Evolutionary conservation across 2,888 invertebrate genomes (phyloP).

Genomic region (Morpho deidamia): DNA sequence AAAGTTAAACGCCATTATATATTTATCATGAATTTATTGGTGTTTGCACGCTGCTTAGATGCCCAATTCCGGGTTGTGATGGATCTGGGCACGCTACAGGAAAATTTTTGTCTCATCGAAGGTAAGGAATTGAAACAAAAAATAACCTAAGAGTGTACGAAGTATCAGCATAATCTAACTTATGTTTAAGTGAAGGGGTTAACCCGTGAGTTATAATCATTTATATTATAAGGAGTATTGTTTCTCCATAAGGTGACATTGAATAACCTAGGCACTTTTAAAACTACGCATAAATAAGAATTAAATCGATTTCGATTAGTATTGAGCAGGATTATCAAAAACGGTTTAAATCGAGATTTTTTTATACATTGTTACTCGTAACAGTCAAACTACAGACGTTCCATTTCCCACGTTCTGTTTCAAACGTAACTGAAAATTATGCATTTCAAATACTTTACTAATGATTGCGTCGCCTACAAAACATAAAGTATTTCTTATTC

Average conservation of each 20-base stretch:
- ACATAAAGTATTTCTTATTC: no score
- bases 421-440: no score
- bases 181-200: no score
- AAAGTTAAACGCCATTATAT: no score
- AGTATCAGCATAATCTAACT: neutral
- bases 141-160: neutral
- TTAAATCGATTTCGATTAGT: neutral
- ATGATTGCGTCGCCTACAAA: no score
- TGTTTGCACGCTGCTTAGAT: slow-evolving; percentile 85
- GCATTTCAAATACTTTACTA: no score
- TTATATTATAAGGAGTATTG: no score
- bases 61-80: slow-evolving; percentile 97
- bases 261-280: neutral
- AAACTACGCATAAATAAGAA: no score
- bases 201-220: no score
- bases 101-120: slow-evolving; percentile 98
- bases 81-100: slow-evolving; percentile 99
- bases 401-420: no score
- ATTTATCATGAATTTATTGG: slow-evolving; percentile 44
- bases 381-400: no score
- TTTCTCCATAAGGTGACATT: neutral
- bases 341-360: neutral
- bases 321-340: neutral
- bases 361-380: no score
- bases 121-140: slow-evolving; percentile 75